Evolutionary conservation across 2,113 vertebrate species (phyloP).

Genomic region (Nasalis larvatus): DNA sequence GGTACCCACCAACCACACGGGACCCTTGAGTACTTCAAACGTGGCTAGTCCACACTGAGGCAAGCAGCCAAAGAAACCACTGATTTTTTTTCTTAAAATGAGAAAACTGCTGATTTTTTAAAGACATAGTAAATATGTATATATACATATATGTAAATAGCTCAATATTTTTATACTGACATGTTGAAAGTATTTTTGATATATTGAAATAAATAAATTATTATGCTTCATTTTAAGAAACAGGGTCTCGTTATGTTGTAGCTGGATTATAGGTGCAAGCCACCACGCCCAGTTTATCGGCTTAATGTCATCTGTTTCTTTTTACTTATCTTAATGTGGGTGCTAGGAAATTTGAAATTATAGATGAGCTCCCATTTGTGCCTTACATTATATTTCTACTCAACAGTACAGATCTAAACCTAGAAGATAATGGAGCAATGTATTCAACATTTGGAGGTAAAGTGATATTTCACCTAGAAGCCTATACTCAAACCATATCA

Average conservation of each 20-base stretch:
- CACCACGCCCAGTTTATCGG: not conserved
- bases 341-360: conserved; percentile 31
- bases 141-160: not conserved
- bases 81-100: not conserved
- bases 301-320: not conserved
- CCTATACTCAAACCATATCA: not conserved
- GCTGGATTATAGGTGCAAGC: too few relatives aligned
- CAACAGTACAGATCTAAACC: not conserved
- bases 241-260: too few relatives aligned
- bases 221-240: not conserved
- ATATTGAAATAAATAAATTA: not conserved
- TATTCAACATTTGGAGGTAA: not conserved
- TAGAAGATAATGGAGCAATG: not conserved
- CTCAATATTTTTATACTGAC: not conserved
- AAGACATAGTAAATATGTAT: not conserved
- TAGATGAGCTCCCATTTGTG: not conserved
- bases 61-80: not conserved
- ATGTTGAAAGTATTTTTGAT: conserved; percentile 5
- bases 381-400: not conserved
- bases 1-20: not conserved
- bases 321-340: not conserved
- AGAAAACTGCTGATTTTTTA: not conserved
- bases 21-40: not conserved
- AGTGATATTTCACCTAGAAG: not conserved
- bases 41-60: not conserved